phyloP scores from a whole-genome alignment of 2,888 invertebrate species.

The Drosophila algonquin region DNA sequence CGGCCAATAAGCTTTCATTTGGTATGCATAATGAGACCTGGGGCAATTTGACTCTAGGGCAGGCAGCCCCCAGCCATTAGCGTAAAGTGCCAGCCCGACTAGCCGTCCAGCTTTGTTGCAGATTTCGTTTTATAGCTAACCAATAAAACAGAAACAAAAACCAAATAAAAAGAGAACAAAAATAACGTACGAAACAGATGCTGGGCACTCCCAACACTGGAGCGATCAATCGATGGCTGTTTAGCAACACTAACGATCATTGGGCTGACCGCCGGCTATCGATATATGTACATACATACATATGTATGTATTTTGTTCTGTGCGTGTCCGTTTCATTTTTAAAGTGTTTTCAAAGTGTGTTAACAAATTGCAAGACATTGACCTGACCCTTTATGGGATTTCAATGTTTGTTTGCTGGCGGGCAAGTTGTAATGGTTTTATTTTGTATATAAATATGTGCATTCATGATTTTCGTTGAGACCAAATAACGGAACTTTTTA shows the following conservation, averaged over 20 bases:
- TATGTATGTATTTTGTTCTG: too few species aligned
- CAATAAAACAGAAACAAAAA: constrained; percentile 16
- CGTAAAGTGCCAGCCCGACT: constrained; percentile 36
- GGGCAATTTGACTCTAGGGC: constrained; percentile 63
- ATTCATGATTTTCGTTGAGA: constrained; percentile 19
- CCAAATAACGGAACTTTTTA: constrained; percentile 5
- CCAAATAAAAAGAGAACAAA: constrained; percentile 4
- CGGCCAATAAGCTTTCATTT: constrained; percentile 66
- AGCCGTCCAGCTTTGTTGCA: constrained; percentile 24
- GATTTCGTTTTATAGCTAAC: constrained; percentile 16
- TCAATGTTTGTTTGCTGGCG: constrained; percentile 26
- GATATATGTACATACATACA: too few species aligned
- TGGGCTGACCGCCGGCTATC: too few species aligned
- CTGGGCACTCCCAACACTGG: not conserved
- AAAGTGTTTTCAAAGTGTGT: constrained; percentile 15
- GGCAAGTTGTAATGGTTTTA: constrained; percentile 24
- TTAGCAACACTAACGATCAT: not conserved
- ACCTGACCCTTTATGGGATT: constrained; percentile 21
- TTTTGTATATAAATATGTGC: constrained; percentile 28
- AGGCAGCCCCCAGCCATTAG: constrained; percentile 51
- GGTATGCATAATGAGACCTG: constrained; percentile 71
- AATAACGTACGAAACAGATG: not conserved
- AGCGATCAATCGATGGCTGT: not conserved
- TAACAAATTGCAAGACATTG: constrained; percentile 30
- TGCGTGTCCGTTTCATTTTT: not conserved